Evolutionary conservation across 2,113 vertebrate species (phyloP).

Genomic region (Mesoclemmys tuberculata): DNA sequence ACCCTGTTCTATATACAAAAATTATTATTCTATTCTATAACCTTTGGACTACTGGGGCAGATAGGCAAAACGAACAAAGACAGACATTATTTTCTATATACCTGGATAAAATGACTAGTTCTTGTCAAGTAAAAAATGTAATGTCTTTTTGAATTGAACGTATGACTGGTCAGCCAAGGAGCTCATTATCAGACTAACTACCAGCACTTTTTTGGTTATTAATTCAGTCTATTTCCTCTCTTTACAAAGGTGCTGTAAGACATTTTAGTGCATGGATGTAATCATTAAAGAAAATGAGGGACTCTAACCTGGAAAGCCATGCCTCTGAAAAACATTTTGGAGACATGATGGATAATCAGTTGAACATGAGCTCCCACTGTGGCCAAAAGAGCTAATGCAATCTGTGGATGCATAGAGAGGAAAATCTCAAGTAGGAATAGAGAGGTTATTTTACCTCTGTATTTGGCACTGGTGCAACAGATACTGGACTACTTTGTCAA

Average conservation of each 20-base stretch:
- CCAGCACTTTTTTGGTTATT: background rate
- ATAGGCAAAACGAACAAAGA: background rate
- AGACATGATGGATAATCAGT: background rate
- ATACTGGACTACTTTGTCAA: background rate
- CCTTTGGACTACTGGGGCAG: background rate
- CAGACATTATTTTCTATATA: background rate
- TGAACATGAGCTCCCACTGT: background rate
- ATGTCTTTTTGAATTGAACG: background rate
- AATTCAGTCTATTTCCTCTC: background rate
- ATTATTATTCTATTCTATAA: background rate
- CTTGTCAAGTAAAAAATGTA: background rate
- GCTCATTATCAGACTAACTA: background rate
- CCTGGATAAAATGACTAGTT: background rate
- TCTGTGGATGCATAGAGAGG: background rate
- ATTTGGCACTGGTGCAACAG: background rate
- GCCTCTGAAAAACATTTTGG: background rate
- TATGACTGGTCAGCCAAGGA: background rate
- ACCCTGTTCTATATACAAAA: background rate
- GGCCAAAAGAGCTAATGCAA: background rate
- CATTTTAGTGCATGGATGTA: background rate
- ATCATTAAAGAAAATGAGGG: background rate
- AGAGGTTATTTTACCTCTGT: background rate
- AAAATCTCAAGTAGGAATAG: background rate
- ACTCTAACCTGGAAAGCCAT: background rate
- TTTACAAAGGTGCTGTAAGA: background rate